Evolutionary conservation across 2,113 vertebrate genomes (phyloP).

Genomic region (Tamias sibiricus): DNA sequence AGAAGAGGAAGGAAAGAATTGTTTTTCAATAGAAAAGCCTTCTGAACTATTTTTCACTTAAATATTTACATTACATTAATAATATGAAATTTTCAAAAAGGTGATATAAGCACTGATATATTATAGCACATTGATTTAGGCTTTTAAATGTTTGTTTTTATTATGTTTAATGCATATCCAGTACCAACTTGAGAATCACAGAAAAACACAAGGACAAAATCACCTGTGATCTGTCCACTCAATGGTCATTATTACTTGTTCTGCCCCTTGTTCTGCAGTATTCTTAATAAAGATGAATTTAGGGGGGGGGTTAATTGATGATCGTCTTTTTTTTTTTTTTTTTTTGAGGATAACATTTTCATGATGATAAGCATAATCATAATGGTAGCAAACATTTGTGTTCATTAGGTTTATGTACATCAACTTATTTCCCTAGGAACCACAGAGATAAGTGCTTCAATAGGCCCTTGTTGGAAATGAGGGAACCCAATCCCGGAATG

Average conservation of each 20-base stretch:
- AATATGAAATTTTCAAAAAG: neutral
- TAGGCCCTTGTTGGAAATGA: neutral
- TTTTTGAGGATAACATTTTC: neutral
- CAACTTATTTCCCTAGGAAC: neutral
- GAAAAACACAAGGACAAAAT: neutral
- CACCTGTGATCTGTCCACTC: neutral
- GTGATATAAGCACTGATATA: neutral
- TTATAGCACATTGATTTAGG: neutral
- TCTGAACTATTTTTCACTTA: neutral
- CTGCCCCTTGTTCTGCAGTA: neutral
- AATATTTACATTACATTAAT: neutral
- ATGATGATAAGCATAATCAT: neutral
- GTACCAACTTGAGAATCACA: neutral
- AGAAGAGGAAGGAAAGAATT: neutral
- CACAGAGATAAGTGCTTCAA: neutral
- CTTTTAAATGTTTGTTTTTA: neutral
- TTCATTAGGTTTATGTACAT: neutral
- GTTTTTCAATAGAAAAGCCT: neutral
- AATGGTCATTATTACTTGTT: neutral
- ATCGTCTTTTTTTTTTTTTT: neutral
- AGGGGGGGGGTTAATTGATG: neutral
- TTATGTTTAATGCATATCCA: neutral
- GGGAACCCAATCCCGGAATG: neutral
- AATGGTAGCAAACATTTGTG: neutral
- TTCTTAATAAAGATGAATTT: neutral